Conservation (phyloP, 2,797 vertebrate species). For the Xiphorhynchus erythropygius region DNA sequence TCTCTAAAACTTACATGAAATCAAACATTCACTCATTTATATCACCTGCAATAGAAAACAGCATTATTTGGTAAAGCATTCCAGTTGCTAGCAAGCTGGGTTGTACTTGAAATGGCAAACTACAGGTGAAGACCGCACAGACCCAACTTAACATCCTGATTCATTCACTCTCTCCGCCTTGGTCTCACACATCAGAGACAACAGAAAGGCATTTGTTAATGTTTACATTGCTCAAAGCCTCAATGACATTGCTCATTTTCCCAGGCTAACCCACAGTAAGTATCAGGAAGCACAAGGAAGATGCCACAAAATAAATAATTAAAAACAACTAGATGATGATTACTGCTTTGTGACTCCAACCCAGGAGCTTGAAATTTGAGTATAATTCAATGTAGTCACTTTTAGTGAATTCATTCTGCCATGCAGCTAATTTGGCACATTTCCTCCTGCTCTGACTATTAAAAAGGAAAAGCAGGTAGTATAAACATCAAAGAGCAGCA, state of each 20-base stretch:
- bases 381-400: slow-evolving; percentile 50
- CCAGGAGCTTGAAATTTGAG: slow-evolving; percentile 65
- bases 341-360: slow-evolving; percentile 55
- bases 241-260: neutral
- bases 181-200: neutral
- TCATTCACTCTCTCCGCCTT: neutral
- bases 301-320: slow-evolving; percentile 64
- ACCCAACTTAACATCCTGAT: neutral
- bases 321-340: slow-evolving; percentile 58
- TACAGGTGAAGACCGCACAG: neutral
- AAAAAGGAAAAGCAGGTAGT: slow-evolving; percentile 53
- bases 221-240: slow-evolving; percentile 24
- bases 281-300: slow-evolving; percentile 47
- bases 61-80: neutral
- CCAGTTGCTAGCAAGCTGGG: neutral
- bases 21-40: neutral
- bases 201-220: slow-evolving; percentile 22
- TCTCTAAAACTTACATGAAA: neutral
- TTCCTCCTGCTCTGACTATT: slow-evolving; percentile 65
- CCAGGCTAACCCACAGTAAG: slow-evolving; percentile 21
- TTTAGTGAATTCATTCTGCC: slow-evolving; percentile 73
- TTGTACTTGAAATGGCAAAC: neutral
- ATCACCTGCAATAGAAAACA: neutral
- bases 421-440: slow-evolving; percentile 68
- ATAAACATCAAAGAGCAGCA: slow-evolving; percentile 56